These are phyloP conservation scores for Dicrostonyx torquatus DNA, from an alignment of 2,797 vertebrate genomes.

Conservation along the genomic window DNA sequence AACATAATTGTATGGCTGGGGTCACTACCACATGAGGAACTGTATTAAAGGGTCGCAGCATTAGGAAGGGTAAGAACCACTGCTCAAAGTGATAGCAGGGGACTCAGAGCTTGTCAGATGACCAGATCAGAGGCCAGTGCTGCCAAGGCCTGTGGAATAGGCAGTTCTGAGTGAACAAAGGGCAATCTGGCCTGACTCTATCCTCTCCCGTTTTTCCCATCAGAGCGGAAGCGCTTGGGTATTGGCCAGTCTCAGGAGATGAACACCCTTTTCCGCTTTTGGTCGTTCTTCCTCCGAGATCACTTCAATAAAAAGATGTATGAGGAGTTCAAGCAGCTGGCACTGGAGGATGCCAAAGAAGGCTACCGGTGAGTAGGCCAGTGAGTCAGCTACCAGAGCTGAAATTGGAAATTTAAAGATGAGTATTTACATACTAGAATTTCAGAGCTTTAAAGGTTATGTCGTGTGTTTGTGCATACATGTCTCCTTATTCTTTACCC, in stretches of 20 bases:
- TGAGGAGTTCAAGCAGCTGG: conserved; percentile 97
- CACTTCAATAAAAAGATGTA: conserved; percentile 99
- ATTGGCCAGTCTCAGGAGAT: conserved; percentile 99
- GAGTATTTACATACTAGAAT: neutral
- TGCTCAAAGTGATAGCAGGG: neutral
- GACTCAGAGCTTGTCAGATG: neutral
- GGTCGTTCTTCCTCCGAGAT: conserved; percentile 99
- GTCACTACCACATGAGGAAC: neutral
- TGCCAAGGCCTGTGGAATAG: neutral
- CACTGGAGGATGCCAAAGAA: conserved; percentile 97
- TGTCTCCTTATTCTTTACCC: neutral
- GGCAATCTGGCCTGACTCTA: neutral
- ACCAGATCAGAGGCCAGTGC: neutral
- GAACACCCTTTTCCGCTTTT: conserved; percentile 99
- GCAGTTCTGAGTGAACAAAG: neutral
- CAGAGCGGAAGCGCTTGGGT: conserved; percentile 97
- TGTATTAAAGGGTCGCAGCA: neutral
- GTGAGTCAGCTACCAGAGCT: neutral
- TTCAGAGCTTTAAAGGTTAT: neutral
- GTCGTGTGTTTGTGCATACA: neutral
- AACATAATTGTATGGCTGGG: neutral
- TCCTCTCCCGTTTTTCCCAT: neutral
- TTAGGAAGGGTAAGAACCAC: neutral
- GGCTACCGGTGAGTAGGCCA: conserved; percentile 92
- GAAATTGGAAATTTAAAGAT: conserved; percentile 1